Conservation (phyloP, 2,113 vertebrate genomes). For the Vimba vimba region DNA sequence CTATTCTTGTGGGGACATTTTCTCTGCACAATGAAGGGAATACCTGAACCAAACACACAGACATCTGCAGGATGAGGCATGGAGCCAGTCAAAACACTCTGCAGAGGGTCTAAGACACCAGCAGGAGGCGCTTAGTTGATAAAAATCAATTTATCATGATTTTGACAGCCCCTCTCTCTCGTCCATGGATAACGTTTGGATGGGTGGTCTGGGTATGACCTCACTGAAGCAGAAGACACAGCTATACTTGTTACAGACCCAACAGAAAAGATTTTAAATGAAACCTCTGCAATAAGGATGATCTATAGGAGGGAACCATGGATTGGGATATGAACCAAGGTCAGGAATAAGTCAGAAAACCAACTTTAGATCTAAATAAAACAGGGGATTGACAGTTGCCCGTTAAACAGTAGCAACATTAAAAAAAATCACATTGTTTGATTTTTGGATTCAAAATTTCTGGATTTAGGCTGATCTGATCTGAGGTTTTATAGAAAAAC, state of each 20-base stretch:
- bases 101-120: conserved; percentile 9
- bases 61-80: conserved; percentile 27
- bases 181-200: not conserved
- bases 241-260: not conserved
- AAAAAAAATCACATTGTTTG: not conserved
- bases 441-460: not conserved
- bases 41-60: conserved; percentile 17
- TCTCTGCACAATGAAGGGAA: no score
- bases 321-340: not conserved
- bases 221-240: not conserved
- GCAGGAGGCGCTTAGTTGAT: conserved; percentile 17
- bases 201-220: not conserved
- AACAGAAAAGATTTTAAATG: not conserved
- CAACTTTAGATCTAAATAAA: not conserved
- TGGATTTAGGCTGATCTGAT: not conserved
- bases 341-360: not conserved
- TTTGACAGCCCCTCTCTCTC: not conserved
- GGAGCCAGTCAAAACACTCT: conserved; percentile 6
- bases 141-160: not conserved
- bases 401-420: not conserved
- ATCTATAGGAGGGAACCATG: not conserved
- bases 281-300: conserved; percentile 3
- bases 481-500: not conserved
- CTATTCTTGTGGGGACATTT: no score
- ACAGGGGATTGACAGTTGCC: not conserved